These are phyloP conservation scores for Morone saxatilis DNA, from an alignment of 2,113 vertebrate species.

Conservation along the genomic window DNA sequence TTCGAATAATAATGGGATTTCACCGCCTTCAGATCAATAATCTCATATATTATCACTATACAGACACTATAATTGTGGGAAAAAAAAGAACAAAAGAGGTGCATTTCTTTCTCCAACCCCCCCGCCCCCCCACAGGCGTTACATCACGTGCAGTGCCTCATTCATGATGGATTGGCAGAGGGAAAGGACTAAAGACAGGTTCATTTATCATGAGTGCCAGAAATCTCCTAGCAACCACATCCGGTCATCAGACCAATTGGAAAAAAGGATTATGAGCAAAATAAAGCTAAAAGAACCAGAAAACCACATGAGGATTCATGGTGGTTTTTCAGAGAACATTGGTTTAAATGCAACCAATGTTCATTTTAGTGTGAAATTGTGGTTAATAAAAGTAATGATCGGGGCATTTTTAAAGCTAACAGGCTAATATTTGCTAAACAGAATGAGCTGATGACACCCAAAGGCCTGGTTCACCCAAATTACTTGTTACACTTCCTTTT, in stretches of 20 bases:
- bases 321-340: no score
- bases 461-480: not conserved
- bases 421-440: not conserved
- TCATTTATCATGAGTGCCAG: constrained; percentile 23
- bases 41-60: not conserved
- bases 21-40: constrained; percentile 11
- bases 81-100: not conserved
- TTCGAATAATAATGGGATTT: constrained; percentile 10
- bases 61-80: not conserved
- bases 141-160: not conserved
- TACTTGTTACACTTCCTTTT: not conserved
- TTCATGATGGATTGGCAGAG: constrained; percentile 25
- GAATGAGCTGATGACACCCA: not conserved
- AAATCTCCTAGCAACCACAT: not conserved
- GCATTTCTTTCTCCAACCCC: not conserved
- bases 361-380: not conserved
- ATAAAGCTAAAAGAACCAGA: not conserved
- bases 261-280: not conserved
- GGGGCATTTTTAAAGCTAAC: not conserved
- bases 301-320: not conserved
- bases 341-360: no score
- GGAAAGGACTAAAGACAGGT: constrained; percentile 16
- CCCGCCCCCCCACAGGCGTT: not conserved
- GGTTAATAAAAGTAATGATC: not conserved
- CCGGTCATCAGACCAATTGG: not conserved